Conservation (phyloP, 2,797 vertebrate species). For the Amphiprion clarkii region DNA sequence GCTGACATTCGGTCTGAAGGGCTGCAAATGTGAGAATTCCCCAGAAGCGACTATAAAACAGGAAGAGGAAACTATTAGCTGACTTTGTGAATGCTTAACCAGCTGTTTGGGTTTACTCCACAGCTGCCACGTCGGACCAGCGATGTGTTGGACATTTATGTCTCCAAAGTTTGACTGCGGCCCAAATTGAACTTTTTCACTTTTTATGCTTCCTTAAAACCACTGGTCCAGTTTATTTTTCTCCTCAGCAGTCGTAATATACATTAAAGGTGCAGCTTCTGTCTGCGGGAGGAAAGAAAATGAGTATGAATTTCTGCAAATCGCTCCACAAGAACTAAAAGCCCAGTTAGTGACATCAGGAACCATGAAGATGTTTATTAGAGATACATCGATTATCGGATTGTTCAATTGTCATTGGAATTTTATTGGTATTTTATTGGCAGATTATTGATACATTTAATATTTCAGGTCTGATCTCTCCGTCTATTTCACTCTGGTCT, state of each 20-base stretch:
- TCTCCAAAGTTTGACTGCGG: slow-evolving; percentile 17
- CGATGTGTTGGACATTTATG: slow-evolving; percentile 29
- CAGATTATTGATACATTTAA: too few relatives aligned
- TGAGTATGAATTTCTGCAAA: too few relatives aligned
- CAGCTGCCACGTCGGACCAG: slow-evolving; percentile 8
- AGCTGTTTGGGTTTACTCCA: background rate
- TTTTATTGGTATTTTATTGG: too few relatives aligned
- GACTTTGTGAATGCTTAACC: slow-evolving; percentile 4
- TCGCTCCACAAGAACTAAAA: too few relatives aligned
- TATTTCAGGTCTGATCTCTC: too few relatives aligned
- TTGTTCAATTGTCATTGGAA: too few relatives aligned
- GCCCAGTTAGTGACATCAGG: too few relatives aligned
- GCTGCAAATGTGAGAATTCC: background rate
- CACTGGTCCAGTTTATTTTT: slow-evolving; percentile 33
- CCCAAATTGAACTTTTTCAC: slow-evolving; percentile 25
- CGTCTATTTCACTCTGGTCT: too few relatives aligned
- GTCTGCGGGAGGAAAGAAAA: too few relatives aligned
- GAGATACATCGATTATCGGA: too few relatives aligned
- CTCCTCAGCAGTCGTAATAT: slow-evolving; percentile 34
- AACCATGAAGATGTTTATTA: too few relatives aligned
- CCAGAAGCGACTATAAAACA: slow-evolving; percentile 1
- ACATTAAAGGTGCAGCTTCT: slow-evolving; percentile 11
- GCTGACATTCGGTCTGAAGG: background rate
- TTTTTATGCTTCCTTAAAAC: slow-evolving; percentile 18
- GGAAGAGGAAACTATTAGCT: background rate